Base-by-base conservation (phyloP, 2,113 vertebrate species). In the Acrocephalus arundinaceus region DNA sequence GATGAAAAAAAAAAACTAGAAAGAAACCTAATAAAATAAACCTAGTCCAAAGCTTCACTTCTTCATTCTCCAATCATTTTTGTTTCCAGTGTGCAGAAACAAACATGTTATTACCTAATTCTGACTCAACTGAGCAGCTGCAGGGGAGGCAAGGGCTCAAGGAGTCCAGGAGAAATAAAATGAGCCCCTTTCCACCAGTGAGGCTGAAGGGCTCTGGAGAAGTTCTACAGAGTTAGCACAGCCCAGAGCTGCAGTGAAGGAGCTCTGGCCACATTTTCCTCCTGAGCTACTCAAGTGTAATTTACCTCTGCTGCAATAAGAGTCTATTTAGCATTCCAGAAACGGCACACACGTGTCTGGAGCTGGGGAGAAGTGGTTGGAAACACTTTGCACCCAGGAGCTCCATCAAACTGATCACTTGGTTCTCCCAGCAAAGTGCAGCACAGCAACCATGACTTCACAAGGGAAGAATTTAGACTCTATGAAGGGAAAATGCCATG, bases 281-380 rank as follows among this genome's bases (percentile, higher is more conserved):
- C 75, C 65, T 7, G 11, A 80, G 61, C 68, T 46, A 25, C 37
- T 39, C 25, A 49, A 77, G n/a, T 9, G 24, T 74, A 37, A 55
- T n/a, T 75, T 48, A 45, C 62, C 62, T 86, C 55, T 84, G 77
- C 91, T 59, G 70, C 81, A 91, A 59, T 12, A 15, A 48, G 65
- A 59, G 39, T 13, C 80, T 58, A 2, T 81, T 84, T 49, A 78
- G 57, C 77, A 93, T 65, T 81, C 84, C 87, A 63, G 68, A 78
- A 77, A 74, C 0, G 0, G 73, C 80, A 77, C 55, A 15, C 55
- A 61, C 2, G 8, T 22, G 62, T 48, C 58, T 57, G 1, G 3
- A 61, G 72, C 72, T 0, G 9, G 76, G 80, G 15, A 75, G 76
- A 86, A 86, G 67, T 2, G 43, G 21, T 0, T 68, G 86, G 71